A percentile compares a stretch with the other conserved stretches of the same genome.
phyloP scores from a whole-genome alignment of 2,888 invertebrate species.

The Drosophila setosimentum region DNA sequence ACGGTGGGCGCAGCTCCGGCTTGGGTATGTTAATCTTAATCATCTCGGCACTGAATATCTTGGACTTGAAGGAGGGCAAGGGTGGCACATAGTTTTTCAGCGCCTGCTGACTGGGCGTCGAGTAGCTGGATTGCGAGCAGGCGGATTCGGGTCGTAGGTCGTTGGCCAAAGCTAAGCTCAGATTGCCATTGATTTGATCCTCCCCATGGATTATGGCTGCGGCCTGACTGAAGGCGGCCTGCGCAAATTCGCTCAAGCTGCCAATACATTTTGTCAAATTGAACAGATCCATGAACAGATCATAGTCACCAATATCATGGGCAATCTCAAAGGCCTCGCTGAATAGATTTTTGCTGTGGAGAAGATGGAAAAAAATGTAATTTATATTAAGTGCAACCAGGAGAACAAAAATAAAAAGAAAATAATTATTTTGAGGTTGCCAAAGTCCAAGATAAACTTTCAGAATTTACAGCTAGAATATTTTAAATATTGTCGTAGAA shows the following conservation, averaged over 20 bases:
- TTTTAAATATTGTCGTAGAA: background rate
- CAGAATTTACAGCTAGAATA: background rate
- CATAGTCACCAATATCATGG: conserved; percentile 93
- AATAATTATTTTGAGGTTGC: too few species aligned
- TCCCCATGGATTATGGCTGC: conserved; percentile 84
- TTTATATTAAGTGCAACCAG: background rate
- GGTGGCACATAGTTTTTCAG: conserved; percentile 85
- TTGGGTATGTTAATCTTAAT: conserved; percentile 85
- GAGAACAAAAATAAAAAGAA: too few species aligned
- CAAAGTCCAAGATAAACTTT: background rate
- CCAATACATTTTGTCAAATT: conserved; percentile 89
- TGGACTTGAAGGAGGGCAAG: conserved; percentile 84
- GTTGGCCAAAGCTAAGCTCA: conserved; percentile 55
- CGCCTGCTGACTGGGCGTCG: conserved; percentile 78
- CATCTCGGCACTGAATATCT: conserved; percentile 84
- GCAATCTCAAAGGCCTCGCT: conserved; percentile 94
- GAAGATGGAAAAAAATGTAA: background rate
- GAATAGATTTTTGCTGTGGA: conserved; percentile 88
- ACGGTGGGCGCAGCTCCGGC: conserved; percentile 79
- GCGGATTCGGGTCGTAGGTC: conserved; percentile 87
- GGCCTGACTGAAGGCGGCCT: conserved; percentile 90
- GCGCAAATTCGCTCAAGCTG: conserved; percentile 87
- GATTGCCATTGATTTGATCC: conserved; percentile 64
- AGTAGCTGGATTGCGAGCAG: conserved; percentile 90
- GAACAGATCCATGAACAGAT: conserved; percentile 93